These are phyloP conservation scores for Oxystoma pomonae DNA, from an alignment of 2,888 invertebrate genomes.

Conservation along the genomic window DNA sequence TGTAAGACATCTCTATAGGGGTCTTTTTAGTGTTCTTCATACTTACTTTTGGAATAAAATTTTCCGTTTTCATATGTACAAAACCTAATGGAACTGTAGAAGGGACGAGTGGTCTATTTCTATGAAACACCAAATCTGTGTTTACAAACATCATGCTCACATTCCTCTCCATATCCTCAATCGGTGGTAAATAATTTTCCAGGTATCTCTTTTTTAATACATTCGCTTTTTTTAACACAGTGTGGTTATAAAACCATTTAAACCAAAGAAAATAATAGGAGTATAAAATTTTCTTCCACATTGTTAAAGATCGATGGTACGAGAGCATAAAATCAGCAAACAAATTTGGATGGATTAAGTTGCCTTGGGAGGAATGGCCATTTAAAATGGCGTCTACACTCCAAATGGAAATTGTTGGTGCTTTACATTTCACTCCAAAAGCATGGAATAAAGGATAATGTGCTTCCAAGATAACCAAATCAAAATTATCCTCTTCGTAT, in stretches of 20 bases:
- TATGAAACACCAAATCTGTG: neutral
- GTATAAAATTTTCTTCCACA: constrained; percentile 40
- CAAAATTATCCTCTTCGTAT: neutral
- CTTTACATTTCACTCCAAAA: constrained; percentile 5
- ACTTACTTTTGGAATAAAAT: neutral
- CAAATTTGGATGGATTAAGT: constrained; percentile 29
- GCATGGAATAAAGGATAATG: constrained; percentile 2
- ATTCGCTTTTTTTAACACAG: constrained; percentile 22
- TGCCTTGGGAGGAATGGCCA: constrained; percentile 30
- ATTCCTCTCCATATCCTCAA: neutral
- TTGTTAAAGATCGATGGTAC: constrained; percentile 35
- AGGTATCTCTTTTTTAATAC: constrained; percentile 45
- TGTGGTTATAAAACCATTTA: constrained; percentile 27
- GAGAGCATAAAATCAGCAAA: constrained; percentile 32
- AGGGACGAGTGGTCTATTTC: neutral
- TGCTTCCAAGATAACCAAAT: constrained; percentile 16
- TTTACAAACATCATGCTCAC: neutral
- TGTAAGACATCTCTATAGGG: too few species aligned
- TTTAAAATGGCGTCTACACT: constrained; percentile 28
- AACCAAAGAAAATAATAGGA: constrained; percentile 29
- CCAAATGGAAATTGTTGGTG: constrained; percentile 14
- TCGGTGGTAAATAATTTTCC: constrained; percentile 7
- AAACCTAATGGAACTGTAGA: neutral
- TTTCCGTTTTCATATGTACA: neutral
- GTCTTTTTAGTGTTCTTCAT: too few species aligned